Base-by-base conservation (phyloP, 2,797 vertebrate genomes). In the Coranthus polyacanthus region DNA sequence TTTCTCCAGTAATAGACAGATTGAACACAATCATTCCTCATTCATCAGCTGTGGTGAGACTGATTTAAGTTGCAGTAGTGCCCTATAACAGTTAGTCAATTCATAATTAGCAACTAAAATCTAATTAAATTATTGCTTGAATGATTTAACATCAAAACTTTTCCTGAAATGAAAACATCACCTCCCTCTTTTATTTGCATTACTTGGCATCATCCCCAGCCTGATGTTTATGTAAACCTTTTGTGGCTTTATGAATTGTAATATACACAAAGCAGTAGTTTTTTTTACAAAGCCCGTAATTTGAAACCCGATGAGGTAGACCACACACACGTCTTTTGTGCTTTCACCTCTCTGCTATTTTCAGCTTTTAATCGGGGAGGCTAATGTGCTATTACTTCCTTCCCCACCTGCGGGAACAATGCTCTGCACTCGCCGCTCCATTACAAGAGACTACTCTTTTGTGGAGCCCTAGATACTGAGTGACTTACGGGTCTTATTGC, bases 391-490 rank as follows among this genome's bases (percentile, higher is more conserved):
- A 10, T 65, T 26, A 24, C 52, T 37, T 55, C 32, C 42, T 16
- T 24, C 38, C n/a, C 39, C 55, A 62, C 16, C 63, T 64, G 42
- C 38, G 9, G 45, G 54, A 68, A 64, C 68, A 64, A 53, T 44
- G 46, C 38, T n/a, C 18, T 18, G 44, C 5, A 18, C 36, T 45
- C 12, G 58, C 36, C 36, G 39, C 51, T 44, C 38, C 26, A 18
- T 20, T n/a, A 47, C 34, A 51, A 16, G 22, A 50, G n/a, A 10
- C n/a, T 21, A 17, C 50, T 49, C 38, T 26, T 64, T 47, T 42
- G 75, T 45, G 43, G 18, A 34, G 32, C 10, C 1, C 2, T 36
- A 52, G 50, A 41, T 47, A 24, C 15, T 20, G 41, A 20, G 36
- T 57, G 58, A 64, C 38, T 57, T 51, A 20, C 42, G 42, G 47